Evolutionary conservation across 2,888 invertebrate species (phyloP).

Genomic region (Gastrophysa polygoni): DNA sequence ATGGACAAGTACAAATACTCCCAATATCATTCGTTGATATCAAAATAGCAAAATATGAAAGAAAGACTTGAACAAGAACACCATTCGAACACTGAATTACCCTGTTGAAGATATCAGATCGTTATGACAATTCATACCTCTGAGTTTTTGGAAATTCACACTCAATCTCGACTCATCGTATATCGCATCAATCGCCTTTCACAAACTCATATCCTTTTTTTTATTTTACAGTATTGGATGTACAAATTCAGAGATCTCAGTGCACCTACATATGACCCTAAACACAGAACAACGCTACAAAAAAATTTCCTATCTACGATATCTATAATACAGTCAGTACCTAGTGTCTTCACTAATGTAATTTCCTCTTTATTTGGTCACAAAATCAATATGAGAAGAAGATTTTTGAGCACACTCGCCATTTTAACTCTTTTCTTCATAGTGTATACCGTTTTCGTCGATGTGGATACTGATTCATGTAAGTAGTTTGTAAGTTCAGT

Average conservation of each 20-base stretch:
- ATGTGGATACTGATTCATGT: background rate
- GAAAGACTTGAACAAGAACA: no score
- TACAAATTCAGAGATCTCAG: conserved; percentile 9
- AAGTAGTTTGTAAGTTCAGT: background rate
- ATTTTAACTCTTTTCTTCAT: background rate
- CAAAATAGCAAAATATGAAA: no score
- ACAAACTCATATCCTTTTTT: background rate
- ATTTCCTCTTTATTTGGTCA: background rate
- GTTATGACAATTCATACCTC: no score
- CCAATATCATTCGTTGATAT: no score
- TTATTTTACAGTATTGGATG: conserved; percentile 10
- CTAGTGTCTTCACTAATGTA: background rate
- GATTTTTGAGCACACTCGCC: background rate
- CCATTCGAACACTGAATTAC: no score
- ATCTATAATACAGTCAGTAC: conserved; percentile 1
- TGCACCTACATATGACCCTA: background rate
- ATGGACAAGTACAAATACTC: no score
- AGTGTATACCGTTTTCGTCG: background rate
- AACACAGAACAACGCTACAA: conserved; percentile 2
- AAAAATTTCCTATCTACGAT: conserved; percentile 1
- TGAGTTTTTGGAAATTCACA: no score
- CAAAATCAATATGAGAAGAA: background rate
- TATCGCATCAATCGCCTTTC: no score
- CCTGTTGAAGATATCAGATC: no score
- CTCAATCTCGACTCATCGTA: no score